Evolutionary conservation across 1,140 invertebrate genomes (phyloP).

Genomic region (Solenopsis fugax): DNA sequence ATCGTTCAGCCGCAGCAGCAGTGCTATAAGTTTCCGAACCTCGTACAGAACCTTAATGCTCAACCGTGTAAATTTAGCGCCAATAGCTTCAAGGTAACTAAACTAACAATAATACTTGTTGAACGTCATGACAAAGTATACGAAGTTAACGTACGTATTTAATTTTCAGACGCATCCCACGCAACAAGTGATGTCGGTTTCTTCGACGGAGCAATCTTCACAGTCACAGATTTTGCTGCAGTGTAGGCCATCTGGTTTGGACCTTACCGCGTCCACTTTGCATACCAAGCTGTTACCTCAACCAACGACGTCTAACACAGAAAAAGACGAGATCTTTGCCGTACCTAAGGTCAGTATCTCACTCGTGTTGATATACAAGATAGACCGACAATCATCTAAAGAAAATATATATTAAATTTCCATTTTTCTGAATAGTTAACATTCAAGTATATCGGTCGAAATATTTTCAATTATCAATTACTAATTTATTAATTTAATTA

Average conservation of each 20-base stretch:
- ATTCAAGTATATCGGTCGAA: neutral
- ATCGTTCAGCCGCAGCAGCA: constrained; percentile 79
- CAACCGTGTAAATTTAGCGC: constrained; percentile 83
- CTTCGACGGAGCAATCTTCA: constrained; percentile 75
- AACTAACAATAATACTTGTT: neutral
- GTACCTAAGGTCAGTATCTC: constrained; percentile 85
- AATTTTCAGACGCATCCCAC: constrained; percentile 73
- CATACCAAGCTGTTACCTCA: constrained; percentile 83
- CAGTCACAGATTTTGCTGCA: constrained; percentile 81
- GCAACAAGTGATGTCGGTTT: constrained; percentile 78
- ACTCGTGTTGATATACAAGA: neutral
- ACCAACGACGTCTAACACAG: constrained; percentile 68
- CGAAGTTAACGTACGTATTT: constrained; percentile 18
- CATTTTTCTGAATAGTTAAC: neutral
- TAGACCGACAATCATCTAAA: neutral
- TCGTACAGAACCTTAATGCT: constrained; percentile 83
- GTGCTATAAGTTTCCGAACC: constrained; percentile 85
- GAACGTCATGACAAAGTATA: neutral
- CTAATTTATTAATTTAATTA: no score
- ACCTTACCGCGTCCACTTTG: constrained; percentile 81
- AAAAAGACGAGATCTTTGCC: constrained; percentile 86
- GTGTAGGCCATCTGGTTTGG: constrained; percentile 80
- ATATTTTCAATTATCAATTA: constrained; percentile 29
- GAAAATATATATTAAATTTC: neutral
- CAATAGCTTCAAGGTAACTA: constrained; percentile 80